Conservation (phyloP, 2,888 invertebrate genomes). For the Drosophila glabriapex region DNA sequence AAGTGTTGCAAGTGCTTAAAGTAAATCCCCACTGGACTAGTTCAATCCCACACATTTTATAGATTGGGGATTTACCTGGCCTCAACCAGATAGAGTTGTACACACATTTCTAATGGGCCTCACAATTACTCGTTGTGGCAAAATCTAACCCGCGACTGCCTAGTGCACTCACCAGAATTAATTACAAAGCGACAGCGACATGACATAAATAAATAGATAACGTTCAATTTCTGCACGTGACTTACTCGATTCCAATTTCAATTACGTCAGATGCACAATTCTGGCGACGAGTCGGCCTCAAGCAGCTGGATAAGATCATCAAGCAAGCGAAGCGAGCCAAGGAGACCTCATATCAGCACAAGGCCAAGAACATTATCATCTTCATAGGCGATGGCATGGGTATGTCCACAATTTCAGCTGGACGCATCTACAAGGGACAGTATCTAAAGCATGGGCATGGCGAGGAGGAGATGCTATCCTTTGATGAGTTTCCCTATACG, state of each 20-base stretch:
- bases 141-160: slow-evolving; percentile 56
- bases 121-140: slow-evolving; percentile 20
- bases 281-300: slow-evolving; percentile 77
- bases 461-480: slow-evolving; percentile 87
- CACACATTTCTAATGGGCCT: slow-evolving; percentile 37
- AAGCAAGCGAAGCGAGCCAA: slow-evolving; percentile 85
- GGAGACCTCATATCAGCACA: slow-evolving; percentile 64
- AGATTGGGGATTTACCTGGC: slow-evolving; percentile 9
- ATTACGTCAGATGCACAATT: slow-evolving; percentile 78
- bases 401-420: slow-evolving; percentile 88
- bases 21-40: slow-evolving; percentile 33
- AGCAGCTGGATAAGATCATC: slow-evolving; percentile 84
- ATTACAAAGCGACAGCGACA: slow-evolving; percentile 44
- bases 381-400: slow-evolving; percentile 91
- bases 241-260: slow-evolving; percentile 30
- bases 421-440: slow-evolving; percentile 88
- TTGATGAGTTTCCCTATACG: slow-evolving; percentile 88
- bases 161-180: slow-evolving; percentile 52
- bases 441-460: slow-evolving; percentile 85
- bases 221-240: slow-evolving; percentile 15
- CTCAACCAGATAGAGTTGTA: slow-evolving; percentile 4
- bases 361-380: slow-evolving; percentile 88
- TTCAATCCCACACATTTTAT: neutral
- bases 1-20: slow-evolving; percentile 4
- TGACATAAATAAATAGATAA: neutral